Evolutionary conservation across 2,888 invertebrate genomes (phyloP).

Genomic region (Coenonympha glycerion): DNA sequence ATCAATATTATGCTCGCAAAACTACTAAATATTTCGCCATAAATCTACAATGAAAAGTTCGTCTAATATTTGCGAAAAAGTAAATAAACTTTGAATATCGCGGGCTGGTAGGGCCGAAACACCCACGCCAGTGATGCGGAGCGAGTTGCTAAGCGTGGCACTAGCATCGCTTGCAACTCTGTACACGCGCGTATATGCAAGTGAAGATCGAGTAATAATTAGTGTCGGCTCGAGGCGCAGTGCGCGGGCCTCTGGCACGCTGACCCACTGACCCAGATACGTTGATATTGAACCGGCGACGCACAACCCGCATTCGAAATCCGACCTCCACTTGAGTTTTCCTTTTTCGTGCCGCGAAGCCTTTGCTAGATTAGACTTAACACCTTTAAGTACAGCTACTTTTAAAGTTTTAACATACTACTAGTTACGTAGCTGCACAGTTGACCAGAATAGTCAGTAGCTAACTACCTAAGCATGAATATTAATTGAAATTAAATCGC

Average conservation of each 20-base stretch:
- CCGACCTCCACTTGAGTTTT: constrained; percentile 67
- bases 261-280: constrained; percentile 74
- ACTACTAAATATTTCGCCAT: no score
- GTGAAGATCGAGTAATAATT: constrained; percentile 54
- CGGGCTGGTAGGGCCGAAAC: no score
- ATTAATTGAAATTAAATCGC: not conserved
- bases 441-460: not conserved
- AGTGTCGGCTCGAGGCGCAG: constrained; percentile 39
- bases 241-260: constrained; percentile 52
- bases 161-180: constrained; percentile 22
- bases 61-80: no score
- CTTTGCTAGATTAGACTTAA: constrained; percentile 12
- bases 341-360: constrained; percentile 38
- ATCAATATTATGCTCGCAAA: no score
- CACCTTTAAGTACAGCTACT: not conserved
- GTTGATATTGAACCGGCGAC: constrained; percentile 73
- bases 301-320: constrained; percentile 64
- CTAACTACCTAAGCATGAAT: not conserved
- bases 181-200: constrained; percentile 38
- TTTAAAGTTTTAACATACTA: no score
- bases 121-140: constrained; percentile 24
- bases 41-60: no score
- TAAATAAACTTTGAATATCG: no score
- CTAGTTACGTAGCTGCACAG: not conserved
- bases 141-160: constrained; percentile 18